A percentile compares a stretch with the other conserved stretches of the same genome.
Evolutionary conservation across 2,888 invertebrate genomes (phyloP).

Genomic region (Mythimna vitellina): DNA sequence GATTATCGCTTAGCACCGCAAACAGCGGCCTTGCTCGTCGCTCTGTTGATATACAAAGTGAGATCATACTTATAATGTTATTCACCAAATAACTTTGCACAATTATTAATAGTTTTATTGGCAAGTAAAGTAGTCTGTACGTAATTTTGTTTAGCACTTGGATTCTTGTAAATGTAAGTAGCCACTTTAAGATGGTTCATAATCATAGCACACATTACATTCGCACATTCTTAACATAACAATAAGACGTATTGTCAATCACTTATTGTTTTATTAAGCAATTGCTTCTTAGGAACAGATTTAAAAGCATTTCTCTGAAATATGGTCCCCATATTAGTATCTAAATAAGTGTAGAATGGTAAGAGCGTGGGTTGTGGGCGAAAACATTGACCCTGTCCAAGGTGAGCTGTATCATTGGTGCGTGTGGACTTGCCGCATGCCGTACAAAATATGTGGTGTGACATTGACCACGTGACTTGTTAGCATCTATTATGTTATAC

Average conservation of each 20-base stretch:
- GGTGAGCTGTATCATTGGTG: constrained; percentile 75
- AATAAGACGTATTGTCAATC: not conserved
- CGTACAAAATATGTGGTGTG: constrained; percentile 60
- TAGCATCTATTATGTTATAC: constrained; percentile 34
- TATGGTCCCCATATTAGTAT: constrained; percentile 26
- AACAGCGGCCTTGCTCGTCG: constrained; percentile 80
- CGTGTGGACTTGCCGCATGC: constrained; percentile 61
- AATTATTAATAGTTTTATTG: constrained; percentile 62
- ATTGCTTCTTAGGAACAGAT: constrained; percentile 18
- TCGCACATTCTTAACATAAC: constrained; percentile 16
- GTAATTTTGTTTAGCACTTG: constrained; percentile 31
- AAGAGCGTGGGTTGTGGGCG: constrained; percentile 72
- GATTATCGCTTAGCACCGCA: constrained; percentile 80
- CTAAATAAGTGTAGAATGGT: constrained; percentile 38
- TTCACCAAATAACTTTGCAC: constrained; percentile 68
- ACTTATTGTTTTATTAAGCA: constrained; percentile 9
- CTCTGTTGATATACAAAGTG: constrained; percentile 81
- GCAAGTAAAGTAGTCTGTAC: constrained; percentile 32
- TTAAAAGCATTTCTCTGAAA: constrained; percentile 28
- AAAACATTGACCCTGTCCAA: constrained; percentile 83
- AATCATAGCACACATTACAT: constrained; percentile 20
- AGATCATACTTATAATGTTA: constrained; percentile 81
- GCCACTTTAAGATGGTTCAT: constrained; percentile 10
- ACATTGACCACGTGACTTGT: constrained; percentile 66
- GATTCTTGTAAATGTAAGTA: constrained; percentile 33